phyloP scores from a whole-genome alignment of 2,113 vertebrate genomes.

The Thamnophis sirtalis region DNA sequence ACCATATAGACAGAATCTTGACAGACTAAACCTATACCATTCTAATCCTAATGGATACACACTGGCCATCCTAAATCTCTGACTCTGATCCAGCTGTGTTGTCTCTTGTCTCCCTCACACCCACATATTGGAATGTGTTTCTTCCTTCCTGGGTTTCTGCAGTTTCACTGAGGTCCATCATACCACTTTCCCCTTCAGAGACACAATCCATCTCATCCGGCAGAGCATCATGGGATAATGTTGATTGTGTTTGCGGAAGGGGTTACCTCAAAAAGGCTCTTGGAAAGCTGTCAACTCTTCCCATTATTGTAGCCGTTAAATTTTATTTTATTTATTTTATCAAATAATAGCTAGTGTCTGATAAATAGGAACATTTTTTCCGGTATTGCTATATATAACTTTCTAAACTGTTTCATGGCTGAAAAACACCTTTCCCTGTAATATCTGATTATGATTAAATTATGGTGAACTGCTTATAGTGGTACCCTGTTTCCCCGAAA shows the following conservation, averaged over 20 bases:
- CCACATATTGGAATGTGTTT: neutral
- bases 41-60: neutral
- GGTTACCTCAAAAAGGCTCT: neutral
- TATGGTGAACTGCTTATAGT: neutral
- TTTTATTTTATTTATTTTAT: too few relatives aligned
- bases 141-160: neutral
- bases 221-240: neutral
- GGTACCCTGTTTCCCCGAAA: too few relatives aligned
- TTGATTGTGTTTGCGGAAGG: neutral
- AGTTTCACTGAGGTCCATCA: neutral
- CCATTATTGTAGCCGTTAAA: neutral
- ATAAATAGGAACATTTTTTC: neutral
- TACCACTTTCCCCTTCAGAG: neutral
- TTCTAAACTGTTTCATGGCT: neutral
- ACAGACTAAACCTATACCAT: neutral
- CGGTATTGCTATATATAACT: neutral
- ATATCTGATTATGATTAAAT: neutral
- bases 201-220: neutral
- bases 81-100: neutral
- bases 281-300: neutral
- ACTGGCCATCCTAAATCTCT: neutral
- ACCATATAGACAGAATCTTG: neutral
- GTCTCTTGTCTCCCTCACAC: neutral
- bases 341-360: neutral
- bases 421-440: neutral